Percentiles rank a stretch among this genome's conserved stretches.
Conservation (phyloP, 2,888 invertebrate species). For the Netelia fuscicornis region DNA sequence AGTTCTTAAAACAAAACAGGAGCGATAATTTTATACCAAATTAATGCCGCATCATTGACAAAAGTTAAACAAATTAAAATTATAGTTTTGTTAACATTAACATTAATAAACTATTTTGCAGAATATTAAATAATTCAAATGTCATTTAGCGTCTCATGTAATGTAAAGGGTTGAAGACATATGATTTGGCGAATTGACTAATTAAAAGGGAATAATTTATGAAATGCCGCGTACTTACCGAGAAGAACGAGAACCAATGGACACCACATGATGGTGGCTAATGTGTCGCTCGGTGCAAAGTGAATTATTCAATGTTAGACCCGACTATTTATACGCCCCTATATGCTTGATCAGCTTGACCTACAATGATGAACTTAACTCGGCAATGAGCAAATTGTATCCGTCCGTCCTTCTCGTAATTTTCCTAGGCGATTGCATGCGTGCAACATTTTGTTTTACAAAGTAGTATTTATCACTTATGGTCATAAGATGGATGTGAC, state of each 20-base stretch:
- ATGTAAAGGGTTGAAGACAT: too few species aligned
- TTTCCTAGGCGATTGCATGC: conserved; percentile 22
- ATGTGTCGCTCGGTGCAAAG: conserved; percentile 57
- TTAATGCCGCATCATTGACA: too few species aligned
- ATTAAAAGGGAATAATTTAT: conserved; percentile 22
- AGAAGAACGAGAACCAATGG: conserved; percentile 73
- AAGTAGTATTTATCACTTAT: neutral
- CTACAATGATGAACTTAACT: conserved; percentile 29
- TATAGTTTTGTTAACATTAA: too few species aligned
- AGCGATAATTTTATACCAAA: too few species aligned
- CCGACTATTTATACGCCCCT: conserved; percentile 67
- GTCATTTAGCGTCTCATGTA: too few species aligned
- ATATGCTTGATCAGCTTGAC: conserved; percentile 67
- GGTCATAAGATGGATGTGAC: neutral
- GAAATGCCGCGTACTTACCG: conserved; percentile 73
- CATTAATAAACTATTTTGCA: neutral
- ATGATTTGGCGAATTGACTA: neutral
- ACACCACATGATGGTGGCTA: conserved; percentile 72
- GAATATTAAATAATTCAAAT: neutral
- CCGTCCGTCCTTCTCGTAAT: conserved; percentile 17
- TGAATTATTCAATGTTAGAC: conserved; percentile 37
- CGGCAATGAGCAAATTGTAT: conserved; percentile 13
- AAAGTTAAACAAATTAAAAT: too few species aligned
- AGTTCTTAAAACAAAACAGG: too few species aligned
- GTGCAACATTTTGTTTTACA: conserved; percentile 16